Conservation (phyloP, 1,140 invertebrate species). For the Diuraphis noxia region DNA sequence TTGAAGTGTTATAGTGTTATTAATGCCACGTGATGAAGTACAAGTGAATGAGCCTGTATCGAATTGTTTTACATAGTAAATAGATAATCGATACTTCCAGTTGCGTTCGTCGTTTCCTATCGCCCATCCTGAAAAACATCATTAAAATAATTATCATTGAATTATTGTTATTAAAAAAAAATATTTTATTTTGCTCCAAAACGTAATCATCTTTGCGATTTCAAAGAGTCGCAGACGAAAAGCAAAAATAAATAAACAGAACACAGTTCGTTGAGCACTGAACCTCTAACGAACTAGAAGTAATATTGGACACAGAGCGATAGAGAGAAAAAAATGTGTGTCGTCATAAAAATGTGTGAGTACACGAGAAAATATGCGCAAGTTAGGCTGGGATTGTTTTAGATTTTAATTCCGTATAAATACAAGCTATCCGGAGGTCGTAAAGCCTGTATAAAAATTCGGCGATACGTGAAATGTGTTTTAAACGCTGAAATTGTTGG, state of each 20-base stretch:
- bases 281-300: constrained; percentile 48
- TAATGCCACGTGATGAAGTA: constrained; percentile 75
- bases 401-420: constrained; percentile 23
- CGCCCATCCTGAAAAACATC: constrained; percentile 73
- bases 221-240: neutral
- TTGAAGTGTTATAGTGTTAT: constrained; percentile 76
- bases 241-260: constrained; percentile 48
- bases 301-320: constrained; percentile 17
- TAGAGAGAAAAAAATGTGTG: neutral
- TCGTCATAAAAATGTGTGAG: neutral
- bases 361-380: neutral
- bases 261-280: constrained; percentile 45
- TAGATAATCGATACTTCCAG: constrained; percentile 79
- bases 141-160: neutral
- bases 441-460: neutral
- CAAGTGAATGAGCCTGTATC: constrained; percentile 85
- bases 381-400: neutral
- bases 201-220: constrained; percentile 24
- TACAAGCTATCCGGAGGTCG: neutral
- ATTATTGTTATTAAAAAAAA: constrained; percentile 1
- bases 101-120: constrained; percentile 74
- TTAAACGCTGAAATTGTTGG: neutral
- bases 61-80: constrained; percentile 73
- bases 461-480: constrained; percentile 32
- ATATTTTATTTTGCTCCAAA: neutral